Evolutionary conservation across 2,797 vertebrate genomes (phyloP), one percentile per base, ranked within the genome.

Genomic region (Alauda arvensis): DNA sequence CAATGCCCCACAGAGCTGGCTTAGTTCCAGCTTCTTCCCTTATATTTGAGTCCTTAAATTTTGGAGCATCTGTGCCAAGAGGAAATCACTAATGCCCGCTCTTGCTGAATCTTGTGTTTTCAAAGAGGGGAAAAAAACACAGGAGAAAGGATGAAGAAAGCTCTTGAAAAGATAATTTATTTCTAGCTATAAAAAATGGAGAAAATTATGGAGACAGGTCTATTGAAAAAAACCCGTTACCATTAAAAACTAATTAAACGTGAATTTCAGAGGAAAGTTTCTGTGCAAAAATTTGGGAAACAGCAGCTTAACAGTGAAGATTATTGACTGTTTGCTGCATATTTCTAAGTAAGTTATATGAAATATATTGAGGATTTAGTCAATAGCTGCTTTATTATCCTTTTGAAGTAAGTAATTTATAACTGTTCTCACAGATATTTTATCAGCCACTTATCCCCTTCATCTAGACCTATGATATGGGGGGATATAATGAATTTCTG

Each of bases 391-490:
- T 37, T 37, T 37, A 37, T 37, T 97, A 96, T 96, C 96, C 87
- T 81, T 94, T 94, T 94, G 93, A 95, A 96, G 94, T 90, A 93
- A 95, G 94, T 96, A 96, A 97, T 97, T 98, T 98, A 93, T 96
- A 96, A 95, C 95, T 93, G 96, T 96, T 96, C 94, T 90, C 87
- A 85, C 85, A 96, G 96, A 96, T 96, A 94, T 97, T 98, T 97
- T 97, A 98, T 98, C 97, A 97, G 95, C 80, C 95, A 95, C 96
- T 97, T 97, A 98, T 97, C 98, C 96, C 93, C 93, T 96, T 95
- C 94, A 96, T 70, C 92, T 97, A 96, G 97, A 96, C 96, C 96
- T 97, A 95, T 97, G 97, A 96, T 95, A 85, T 88, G 68, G 83
- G 91, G 79, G 88, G 79, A 96, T 96, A 95, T 94, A 95, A 96